Conservation (phyloP, 2,797 vertebrate genomes). For the Jordanella pulchra region DNA sequence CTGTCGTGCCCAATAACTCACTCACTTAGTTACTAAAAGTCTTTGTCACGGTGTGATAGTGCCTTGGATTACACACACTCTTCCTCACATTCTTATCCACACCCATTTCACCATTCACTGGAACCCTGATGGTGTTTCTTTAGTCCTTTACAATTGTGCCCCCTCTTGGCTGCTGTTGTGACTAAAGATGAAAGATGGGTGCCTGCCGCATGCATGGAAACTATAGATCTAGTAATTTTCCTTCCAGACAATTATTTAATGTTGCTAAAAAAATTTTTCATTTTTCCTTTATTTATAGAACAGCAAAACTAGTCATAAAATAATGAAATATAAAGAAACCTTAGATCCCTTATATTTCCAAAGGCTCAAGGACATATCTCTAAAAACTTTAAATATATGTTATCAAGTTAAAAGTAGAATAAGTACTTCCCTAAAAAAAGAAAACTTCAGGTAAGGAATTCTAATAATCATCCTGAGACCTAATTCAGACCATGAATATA, state of each 20-base stretch:
- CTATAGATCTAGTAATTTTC: background rate
- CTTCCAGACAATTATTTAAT: background rate
- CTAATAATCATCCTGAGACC: background rate
- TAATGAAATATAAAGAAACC: background rate
- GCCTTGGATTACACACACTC: constrained; percentile 19
- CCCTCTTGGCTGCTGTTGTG: constrained; percentile 63
- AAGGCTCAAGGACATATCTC: too few species aligned
- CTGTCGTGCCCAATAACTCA: constrained; percentile 43
- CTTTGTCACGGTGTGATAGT: constrained; percentile 27
- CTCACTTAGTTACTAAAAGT: constrained; percentile 42
- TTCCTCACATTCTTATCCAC: constrained; percentile 1
- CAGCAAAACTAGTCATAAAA: background rate
- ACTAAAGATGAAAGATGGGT: constrained; percentile 13
- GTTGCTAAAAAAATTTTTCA: background rate
- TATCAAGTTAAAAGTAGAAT: background rate
- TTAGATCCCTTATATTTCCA: too few species aligned
- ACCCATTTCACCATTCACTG: constrained; percentile 15
- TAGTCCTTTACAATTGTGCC: constrained; percentile 74
- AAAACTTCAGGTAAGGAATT: background rate
- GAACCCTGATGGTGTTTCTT: background rate
- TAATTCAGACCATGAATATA: background rate
- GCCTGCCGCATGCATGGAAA: background rate
- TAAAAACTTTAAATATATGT: background rate
- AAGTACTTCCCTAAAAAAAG: background rate
- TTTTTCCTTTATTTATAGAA: background rate